These are phyloP conservation scores for Rapana venosa DNA, from an alignment of 2,888 invertebrate species.

Conservation along the genomic window DNA sequence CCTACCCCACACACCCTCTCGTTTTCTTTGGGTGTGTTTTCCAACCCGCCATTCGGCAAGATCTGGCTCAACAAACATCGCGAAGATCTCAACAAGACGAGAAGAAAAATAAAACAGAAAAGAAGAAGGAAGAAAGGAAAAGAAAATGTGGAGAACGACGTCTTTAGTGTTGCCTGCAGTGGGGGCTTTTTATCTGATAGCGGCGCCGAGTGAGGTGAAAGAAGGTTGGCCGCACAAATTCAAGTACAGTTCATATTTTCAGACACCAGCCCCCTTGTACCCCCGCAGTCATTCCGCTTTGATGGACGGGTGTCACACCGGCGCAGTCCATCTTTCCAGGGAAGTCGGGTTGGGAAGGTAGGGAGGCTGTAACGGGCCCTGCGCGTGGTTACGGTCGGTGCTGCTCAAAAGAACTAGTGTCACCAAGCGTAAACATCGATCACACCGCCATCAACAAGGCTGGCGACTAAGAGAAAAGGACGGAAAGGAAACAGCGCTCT, in stretches of 20 bases:
- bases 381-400: background rate
- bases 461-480: background rate
- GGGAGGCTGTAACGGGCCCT: background rate
- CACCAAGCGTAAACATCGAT: background rate
- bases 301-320: slow-evolving; percentile 76
- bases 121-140: background rate
- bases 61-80: slow-evolving; percentile 36
- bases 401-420: background rate
- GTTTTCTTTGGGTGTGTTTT: background rate
- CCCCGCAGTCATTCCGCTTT: slow-evolving; percentile 71
- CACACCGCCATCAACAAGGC: background rate
- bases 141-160: background rate
- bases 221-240: slow-evolving; percentile 52
- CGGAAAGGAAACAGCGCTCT: background rate
- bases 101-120: background rate
- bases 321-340: slow-evolving; percentile 61
- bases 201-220: slow-evolving; percentile 45
- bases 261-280: slow-evolving; percentile 58
- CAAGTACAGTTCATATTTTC: slow-evolving; percentile 58
- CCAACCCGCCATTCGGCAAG: background rate
- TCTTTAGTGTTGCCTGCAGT: slow-evolving; percentile 29
- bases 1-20: slow-evolving; percentile 22
- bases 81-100: background rate
- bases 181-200: slow-evolving; percentile 46
- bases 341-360: slow-evolving; percentile 31